A percentile compares a stretch with the other conserved stretches of the same genome.
These are phyloP conservation scores for Ochotona princeps DNA, from an alignment of 2,113 vertebrate genomes.

Conservation along the genomic window DNA sequence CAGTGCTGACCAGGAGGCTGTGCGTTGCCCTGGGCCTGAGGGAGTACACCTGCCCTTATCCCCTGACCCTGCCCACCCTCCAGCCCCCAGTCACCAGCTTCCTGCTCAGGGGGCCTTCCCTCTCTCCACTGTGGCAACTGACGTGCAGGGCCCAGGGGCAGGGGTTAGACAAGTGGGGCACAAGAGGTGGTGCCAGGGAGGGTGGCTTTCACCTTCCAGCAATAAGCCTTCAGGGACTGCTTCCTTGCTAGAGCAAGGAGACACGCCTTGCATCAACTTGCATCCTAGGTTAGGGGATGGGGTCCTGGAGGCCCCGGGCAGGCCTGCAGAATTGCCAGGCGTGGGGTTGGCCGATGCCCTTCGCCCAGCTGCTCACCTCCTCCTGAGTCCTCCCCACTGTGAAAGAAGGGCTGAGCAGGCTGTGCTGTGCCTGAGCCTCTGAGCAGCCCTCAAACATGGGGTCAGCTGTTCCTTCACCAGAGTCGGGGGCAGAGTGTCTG, in stretches of 20 bases:
- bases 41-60: background rate
- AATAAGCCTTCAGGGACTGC: conserved; percentile 32
- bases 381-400: background rate
- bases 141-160: background rate
- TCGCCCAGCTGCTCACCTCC: background rate
- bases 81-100: conserved; percentile 54
- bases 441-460: no score
- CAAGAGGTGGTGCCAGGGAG: background rate
- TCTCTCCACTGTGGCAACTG: background rate
- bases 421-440: background rate
- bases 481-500: background rate
- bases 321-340: conserved; percentile 29
- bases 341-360: background rate
- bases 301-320: background rate
- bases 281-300: background rate
- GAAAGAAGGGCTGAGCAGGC: background rate
- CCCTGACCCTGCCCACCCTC: background rate
- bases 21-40: background rate
- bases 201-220: conserved; percentile 43
- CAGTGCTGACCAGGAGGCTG: background rate
- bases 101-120: conserved; percentile 55
- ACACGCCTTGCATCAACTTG: background rate
- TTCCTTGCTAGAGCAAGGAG: conserved; percentile 21
- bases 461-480: background rate
- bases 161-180: background rate